Evolutionary conservation across 1,140 invertebrate genomes (phyloP).

Genomic region (Lepeophtheirus salmonis): DNA sequence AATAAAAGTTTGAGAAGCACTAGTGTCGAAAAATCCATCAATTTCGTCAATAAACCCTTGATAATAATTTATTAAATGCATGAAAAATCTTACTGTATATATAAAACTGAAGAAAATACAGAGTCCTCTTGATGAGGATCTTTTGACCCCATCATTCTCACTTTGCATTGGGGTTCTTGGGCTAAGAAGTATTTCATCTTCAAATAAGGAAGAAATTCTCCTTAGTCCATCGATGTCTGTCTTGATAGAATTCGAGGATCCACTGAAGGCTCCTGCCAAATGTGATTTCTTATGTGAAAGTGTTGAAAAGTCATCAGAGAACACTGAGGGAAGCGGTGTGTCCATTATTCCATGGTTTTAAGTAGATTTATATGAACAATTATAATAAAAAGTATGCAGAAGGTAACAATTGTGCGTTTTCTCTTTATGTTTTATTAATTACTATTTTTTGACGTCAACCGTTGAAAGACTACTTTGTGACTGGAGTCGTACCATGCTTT

Average conservation of each 20-base stretch:
- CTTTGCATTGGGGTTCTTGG: neutral
- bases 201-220: neutral
- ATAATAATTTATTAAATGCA: too few relatives aligned
- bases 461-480: neutral
- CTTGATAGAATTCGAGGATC: neutral
- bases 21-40: too few relatives aligned
- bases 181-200: neutral
- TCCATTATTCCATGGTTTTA: neutral
- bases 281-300: neutral
- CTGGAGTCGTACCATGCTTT: too few relatives aligned
- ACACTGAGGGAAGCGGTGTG: neutral
- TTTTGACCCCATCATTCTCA: neutral
- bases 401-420: too few relatives aligned
- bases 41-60: too few relatives aligned
- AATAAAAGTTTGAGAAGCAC: too few relatives aligned
- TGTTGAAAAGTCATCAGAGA: neutral
- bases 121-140: neutral
- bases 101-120: neutral
- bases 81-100: neutral
- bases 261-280: neutral
- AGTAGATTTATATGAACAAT: too few relatives aligned
- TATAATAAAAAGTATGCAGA: too few relatives aligned
- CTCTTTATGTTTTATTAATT: too few relatives aligned
- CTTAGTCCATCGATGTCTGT: neutral
- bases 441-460: neutral